Evolutionary conservation across 1,140 invertebrate species (phyloP).

Genomic region (Caerostris extrusa): DNA sequence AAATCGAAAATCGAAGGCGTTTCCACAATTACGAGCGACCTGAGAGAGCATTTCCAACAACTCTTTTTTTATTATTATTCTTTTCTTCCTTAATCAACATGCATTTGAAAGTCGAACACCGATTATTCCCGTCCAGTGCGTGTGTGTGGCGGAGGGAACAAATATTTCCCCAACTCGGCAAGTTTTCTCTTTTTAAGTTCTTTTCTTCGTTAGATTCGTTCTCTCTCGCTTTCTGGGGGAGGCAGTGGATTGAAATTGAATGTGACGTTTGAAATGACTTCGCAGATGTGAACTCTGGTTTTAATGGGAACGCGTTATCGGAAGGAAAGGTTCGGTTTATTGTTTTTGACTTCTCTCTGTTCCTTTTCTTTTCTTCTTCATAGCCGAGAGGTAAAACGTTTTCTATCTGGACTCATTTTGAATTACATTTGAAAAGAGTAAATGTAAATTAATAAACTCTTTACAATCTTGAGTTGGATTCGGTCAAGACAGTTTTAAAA

Average conservation of each 20-base stretch:
- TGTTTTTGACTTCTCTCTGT: neutral
- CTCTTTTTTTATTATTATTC: neutral
- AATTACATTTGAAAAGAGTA: neutral
- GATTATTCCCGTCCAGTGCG: neutral
- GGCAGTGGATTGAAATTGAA: slow-evolving; percentile 3
- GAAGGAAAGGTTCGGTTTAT: neutral
- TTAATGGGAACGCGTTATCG: neutral
- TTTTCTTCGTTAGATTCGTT: neutral
- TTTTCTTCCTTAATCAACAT: slow-evolving; percentile 14
- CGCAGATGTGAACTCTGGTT: neutral
- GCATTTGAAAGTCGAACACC: slow-evolving; percentile 3
- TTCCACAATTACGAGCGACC: slow-evolving; percentile 11
- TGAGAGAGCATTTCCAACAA: slow-evolving; percentile 7
- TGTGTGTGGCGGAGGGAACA: neutral
- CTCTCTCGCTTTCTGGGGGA: neutral
- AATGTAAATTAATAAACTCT: neutral
- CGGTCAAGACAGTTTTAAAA: neutral
- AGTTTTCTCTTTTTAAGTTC: slow-evolving; percentile 12
- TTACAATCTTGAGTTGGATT: neutral
- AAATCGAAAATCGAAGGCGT: slow-evolving; percentile 31
- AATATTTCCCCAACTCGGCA: neutral
- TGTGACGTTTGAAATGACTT: slow-evolving; percentile 21
- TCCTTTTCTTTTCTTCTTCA: neutral
- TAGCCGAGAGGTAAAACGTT: neutral
- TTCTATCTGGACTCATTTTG: neutral